Conservation (phyloP, 1,140 invertebrate species). For the Oryctes rhinoceros region DNA sequence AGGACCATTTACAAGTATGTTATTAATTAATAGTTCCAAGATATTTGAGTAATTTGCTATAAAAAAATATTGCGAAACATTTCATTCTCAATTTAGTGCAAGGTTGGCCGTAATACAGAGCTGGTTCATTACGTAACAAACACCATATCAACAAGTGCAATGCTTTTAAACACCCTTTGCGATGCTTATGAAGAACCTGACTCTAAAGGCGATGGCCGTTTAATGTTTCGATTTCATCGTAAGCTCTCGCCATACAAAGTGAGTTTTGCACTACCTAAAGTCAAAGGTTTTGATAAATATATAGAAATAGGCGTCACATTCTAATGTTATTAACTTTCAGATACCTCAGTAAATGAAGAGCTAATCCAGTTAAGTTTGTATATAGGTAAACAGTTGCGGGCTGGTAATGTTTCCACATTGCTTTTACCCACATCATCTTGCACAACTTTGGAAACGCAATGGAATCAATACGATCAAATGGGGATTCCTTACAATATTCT, state of each 20-base stretch:
- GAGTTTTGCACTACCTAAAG: conserved; percentile 64
- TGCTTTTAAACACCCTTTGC: conserved; percentile 68
- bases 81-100: conserved; percentile 60
- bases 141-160: conserved; percentile 66
- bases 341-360: conserved; percentile 54
- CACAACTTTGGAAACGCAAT: conserved; percentile 51
- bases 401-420: conserved; percentile 62
- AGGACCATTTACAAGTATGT: conserved; percentile 43
- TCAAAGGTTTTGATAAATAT: conserved; percentile 57
- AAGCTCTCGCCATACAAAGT: conserved; percentile 79
- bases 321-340: conserved; percentile 41
- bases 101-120: conserved; percentile 60
- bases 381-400: conserved; percentile 63
- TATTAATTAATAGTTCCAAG: no score
- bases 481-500: conserved; percentile 76
- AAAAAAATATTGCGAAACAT: background rate
- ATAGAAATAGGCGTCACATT: background rate
- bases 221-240: conserved; percentile 70
- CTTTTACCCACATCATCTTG: conserved; percentile 52
- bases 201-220: conserved; percentile 52
- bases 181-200: conserved; percentile 66
- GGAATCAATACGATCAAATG: conserved; percentile 61
- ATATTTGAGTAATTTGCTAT: no score
- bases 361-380: conserved; percentile 65
- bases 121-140: conserved; percentile 62